Percentiles rank a stretch among this genome's conserved stretches.
Conservation (phyloP, 2,888 invertebrate species). For the Oscheius sp. region DNA sequence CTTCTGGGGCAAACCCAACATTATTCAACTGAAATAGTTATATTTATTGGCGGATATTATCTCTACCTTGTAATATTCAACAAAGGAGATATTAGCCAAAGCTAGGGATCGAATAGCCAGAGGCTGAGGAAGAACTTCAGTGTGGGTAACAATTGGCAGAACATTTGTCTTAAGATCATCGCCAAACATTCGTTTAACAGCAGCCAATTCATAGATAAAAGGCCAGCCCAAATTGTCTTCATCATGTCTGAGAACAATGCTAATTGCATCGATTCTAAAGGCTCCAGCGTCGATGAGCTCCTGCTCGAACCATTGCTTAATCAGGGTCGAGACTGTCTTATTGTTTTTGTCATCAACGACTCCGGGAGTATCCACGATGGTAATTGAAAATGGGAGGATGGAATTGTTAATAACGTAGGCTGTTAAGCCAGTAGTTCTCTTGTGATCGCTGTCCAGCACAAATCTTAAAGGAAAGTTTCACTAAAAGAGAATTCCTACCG, state of each 20-base stretch:
- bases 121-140: conserved; percentile 67
- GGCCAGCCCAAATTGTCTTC: conserved; percentile 64
- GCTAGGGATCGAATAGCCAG: conserved; percentile 62
- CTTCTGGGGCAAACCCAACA: conserved; percentile 55
- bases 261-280: conserved; percentile 67
- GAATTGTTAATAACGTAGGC: conserved; percentile 69
- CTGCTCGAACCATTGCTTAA: conserved; percentile 65
- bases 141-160: conserved; percentile 65
- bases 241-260: conserved; percentile 60
- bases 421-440: conserved; percentile 53
- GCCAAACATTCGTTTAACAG: conserved; percentile 66
- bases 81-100: conserved; percentile 64
- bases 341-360: conserved; percentile 60
- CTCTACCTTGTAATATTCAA: conserved; percentile 65
- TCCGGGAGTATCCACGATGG: conserved; percentile 68
- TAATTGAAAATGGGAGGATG: conserved; percentile 62
- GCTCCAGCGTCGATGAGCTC: conserved; percentile 60
- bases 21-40: conserved; percentile 55
- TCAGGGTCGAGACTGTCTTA: conserved; percentile 57
- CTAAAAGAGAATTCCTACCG: conserved; percentile 40
- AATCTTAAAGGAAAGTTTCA: conserved; percentile 16
- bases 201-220: conserved; percentile 65
- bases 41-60: not conserved
- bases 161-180: conserved; percentile 68
- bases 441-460: conserved; percentile 11